These are phyloP conservation scores for Pyralis farinalis DNA, from an alignment of 2,888 invertebrate genomes.

Conservation along the genomic window DNA sequence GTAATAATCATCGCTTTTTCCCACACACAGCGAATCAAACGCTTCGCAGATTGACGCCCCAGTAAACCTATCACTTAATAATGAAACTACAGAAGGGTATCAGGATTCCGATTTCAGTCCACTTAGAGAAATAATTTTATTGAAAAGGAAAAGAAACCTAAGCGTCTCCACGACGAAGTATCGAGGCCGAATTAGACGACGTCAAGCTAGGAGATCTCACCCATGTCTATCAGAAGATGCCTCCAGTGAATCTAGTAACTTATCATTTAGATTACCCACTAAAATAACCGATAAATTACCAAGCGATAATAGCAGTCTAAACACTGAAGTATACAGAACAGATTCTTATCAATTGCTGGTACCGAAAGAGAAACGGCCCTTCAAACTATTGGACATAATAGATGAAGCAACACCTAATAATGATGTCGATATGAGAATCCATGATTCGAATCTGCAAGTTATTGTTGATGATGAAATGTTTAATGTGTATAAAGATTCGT, in stretches of 20 bases:
- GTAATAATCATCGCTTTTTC: constrained; percentile 17
- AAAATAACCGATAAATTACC: constrained; percentile 6
- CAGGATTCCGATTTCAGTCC: constrained; percentile 58
- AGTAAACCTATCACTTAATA: constrained; percentile 30
- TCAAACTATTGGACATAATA: constrained; percentile 38
- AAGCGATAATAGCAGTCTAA: constrained; percentile 35
- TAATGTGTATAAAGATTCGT: not conserved
- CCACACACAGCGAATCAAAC: constrained; percentile 34
- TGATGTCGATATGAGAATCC: constrained; percentile 8
- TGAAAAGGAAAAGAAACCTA: constrained; percentile 37
- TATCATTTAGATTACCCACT: constrained; percentile 26
- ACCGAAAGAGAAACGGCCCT: constrained; percentile 25
- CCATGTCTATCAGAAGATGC: constrained; percentile 29
- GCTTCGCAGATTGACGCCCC: constrained; percentile 27
- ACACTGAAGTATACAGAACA: constrained; percentile 46
- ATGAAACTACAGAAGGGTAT: constrained; percentile 62
- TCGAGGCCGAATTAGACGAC: constrained; percentile 27
- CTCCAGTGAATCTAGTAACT: constrained; percentile 45
- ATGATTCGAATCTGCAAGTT: not conserved
- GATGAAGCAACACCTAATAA: constrained; percentile 34
- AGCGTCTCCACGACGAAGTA: constrained; percentile 24
- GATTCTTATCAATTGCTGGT: constrained; percentile 60
- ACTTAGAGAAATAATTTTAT: constrained; percentile 17
- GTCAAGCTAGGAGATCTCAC: constrained; percentile 27
- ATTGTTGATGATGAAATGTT: not conserved